Base-by-base conservation (phyloP, 1,140 invertebrate genomes). In the Sarcophaga peregrina region DNA sequence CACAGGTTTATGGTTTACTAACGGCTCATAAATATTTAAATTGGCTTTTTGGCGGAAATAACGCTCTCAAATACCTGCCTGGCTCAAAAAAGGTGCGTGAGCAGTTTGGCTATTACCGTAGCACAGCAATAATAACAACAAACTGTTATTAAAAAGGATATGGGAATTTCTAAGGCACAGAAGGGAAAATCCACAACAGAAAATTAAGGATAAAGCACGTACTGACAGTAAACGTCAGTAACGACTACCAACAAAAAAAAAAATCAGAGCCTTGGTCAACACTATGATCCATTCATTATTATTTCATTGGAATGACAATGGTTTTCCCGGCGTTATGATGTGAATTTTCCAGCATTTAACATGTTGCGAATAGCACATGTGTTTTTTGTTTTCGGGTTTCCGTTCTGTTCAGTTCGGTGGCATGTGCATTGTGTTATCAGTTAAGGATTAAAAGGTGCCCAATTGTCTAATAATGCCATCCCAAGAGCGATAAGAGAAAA, bases 21-120 rank as follows among this genome's bases (percentile, higher is more conserved):
- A 6, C 6, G 54, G 54, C 13, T 58, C 54, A 58, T 58, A 58
- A 58, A 58, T 58, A 58, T 58, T 58, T 58, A 58, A 58, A 58
- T 58, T 58, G 54, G 54, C 54, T 58, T 58, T 58, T 58, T 58
- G 54, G 54, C 54, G 54, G n/a, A 58, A 58, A 58, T 6, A 58
- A n/a, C 15, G 54, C 15, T 58, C 15, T 4, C 13, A 58, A 37
- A 58, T 58, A 58, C 54, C 54, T 58, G 54, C 8, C 11, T 58
- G 54, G 54, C 54, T 58, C 54, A 58, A n/a, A n/a, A n/a, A 58
- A 13, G 54, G 1, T 6, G 13, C 13, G 11, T 15, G 13, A 15
- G 13, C 15, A 58, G 7, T n/a, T 58, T 58, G 11, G 15, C 54
- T n/a, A 13, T 58, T 13, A 13, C 54, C 2, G 13, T 58, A 15